Evolutionary conservation across 2,888 invertebrate species (phyloP).

Genomic region (Nephrotoma guestfalica): DNA sequence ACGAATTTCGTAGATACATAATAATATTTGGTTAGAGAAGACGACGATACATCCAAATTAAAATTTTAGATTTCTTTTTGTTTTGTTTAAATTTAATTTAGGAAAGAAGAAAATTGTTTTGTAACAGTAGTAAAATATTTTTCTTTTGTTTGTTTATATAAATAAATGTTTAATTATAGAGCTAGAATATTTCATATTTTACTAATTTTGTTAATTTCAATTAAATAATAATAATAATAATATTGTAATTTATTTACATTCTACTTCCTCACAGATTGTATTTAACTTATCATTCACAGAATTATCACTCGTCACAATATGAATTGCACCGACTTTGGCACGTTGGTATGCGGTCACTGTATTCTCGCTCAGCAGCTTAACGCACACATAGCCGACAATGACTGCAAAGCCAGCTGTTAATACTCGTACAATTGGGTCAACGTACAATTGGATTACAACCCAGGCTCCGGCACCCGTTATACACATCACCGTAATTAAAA

Average conservation of each 20-base stretch:
- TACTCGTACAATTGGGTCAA: conserved; percentile 62
- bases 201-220: background rate
- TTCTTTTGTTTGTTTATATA: background rate
- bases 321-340: conserved; percentile 75
- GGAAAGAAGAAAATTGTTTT: background rate
- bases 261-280: conserved; percentile 30
- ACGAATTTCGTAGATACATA: background rate
- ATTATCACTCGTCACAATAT: conserved; percentile 40
- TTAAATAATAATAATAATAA: background rate
- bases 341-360: conserved; percentile 82
- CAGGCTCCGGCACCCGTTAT: conserved; percentile 63
- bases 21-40: background rate
- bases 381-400: conserved; percentile 69
- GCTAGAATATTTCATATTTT: background rate
- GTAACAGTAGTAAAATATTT: background rate
- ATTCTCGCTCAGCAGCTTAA: conserved; percentile 76
- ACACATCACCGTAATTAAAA: conserved; percentile 64
- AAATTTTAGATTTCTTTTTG: background rate
- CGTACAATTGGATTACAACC: conserved; percentile 63
- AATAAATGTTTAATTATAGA: background rate
- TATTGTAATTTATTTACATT: conserved; percentile 15
- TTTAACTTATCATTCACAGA: conserved; percentile 25
- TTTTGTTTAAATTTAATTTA: background rate
- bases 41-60: background rate
- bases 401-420: conserved; percentile 68